Conservation (phyloP, 2,113 vertebrate species). For the Ophthalmotilapia sp. region DNA sequence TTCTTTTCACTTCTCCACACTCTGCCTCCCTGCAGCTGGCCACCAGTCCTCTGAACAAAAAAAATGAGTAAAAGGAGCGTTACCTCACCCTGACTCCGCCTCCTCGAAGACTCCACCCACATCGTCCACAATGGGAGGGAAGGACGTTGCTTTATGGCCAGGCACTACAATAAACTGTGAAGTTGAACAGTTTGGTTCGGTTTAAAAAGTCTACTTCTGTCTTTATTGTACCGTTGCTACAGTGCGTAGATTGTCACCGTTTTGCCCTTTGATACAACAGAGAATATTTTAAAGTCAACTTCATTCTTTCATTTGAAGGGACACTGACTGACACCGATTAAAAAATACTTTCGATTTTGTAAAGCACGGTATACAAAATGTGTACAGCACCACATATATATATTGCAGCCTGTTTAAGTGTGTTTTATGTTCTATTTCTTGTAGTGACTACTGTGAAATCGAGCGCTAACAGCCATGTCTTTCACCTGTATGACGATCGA, state of each 20-base stretch:
- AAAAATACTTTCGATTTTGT: neutral
- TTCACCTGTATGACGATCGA: slow-evolving; percentile 26
- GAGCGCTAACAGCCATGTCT: neutral
- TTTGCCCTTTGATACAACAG: neutral
- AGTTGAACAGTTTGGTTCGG: too few species aligned
- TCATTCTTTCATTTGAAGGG: neutral
- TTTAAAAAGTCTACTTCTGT: neutral
- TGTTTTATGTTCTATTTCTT: neutral
- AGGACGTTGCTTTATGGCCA: neutral
- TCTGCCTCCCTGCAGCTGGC: neutral
- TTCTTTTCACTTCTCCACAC: neutral
- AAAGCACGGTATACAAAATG: neutral
- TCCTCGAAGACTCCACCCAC: slow-evolving; percentile 45
- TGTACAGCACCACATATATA: neutral
- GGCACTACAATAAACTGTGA: neutral
- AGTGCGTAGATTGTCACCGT: neutral
- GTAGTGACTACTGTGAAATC: neutral
- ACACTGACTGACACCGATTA: neutral
- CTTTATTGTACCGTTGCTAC: neutral
- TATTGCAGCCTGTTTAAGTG: neutral
- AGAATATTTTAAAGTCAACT: neutral
- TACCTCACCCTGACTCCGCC: slow-evolving; percentile 59
- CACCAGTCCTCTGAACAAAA: slow-evolving; percentile 37
- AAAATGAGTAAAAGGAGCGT: slow-evolving; percentile 40
- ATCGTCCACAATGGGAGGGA: neutral